phyloP scores from a whole-genome alignment of 35 echinoderm and acorn worm genomes.

The Amphiura filiformis region DNA sequence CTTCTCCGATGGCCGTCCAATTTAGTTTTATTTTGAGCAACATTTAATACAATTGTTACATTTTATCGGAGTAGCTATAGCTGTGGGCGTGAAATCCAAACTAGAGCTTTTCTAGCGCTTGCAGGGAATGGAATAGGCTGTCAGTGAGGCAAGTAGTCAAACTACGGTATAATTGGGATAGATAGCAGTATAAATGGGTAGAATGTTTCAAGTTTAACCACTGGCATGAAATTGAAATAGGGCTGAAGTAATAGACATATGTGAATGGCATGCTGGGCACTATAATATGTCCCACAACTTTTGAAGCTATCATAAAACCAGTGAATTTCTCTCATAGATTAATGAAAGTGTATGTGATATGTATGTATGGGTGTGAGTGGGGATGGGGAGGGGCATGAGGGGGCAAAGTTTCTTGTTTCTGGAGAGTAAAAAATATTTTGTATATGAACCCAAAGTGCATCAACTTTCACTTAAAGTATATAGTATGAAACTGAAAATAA shows the following conservation, averaged over 20 bases:
- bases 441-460: too few species aligned
- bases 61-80: not conserved
- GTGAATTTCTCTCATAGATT: too few species aligned
- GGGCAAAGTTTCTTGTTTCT: too few species aligned
- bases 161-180: not conserved
- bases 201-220: not conserved
- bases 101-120: not conserved
- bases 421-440: too few species aligned
- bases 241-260: not conserved
- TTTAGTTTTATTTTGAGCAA: not conserved
- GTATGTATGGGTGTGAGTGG: too few species aligned
- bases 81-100: not conserved
- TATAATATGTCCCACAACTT: too few species aligned
- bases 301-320: too few species aligned
- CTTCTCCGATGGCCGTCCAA: not conserved
- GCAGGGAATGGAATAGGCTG: not conserved
- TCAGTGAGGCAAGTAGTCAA: not conserved
- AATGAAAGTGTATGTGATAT: too few species aligned
- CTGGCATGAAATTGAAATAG: not conserved
- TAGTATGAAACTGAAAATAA: too few species aligned
- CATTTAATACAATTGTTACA: conserved; percentile 8
- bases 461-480: too few species aligned
- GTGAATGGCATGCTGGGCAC: not conserved
- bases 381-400: too few species aligned
- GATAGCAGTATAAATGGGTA: not conserved